phyloP scores from a whole-genome alignment of 92 coral and sea anemone species.

The Anthopleura xanthogrammica region DNA sequence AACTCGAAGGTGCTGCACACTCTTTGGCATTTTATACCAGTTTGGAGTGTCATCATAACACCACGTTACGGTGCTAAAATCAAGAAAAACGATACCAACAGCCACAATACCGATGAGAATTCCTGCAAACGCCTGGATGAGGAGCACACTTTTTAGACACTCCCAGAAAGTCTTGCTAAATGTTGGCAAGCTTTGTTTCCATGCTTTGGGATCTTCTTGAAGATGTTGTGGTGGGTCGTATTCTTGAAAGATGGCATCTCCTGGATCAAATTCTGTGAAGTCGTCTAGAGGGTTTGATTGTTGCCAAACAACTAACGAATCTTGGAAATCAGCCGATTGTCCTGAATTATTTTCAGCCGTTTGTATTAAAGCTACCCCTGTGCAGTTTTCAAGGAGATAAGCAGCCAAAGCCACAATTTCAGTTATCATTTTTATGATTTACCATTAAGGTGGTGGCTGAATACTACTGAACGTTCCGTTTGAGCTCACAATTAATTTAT shows the following conservation, averaged over 20 bases:
- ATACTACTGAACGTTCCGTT: background rate
- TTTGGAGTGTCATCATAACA: conserved; percentile 24
- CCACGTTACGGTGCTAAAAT: conserved; percentile 58
- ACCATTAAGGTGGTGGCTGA: too few relatives aligned
- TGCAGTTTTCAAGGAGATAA: background rate
- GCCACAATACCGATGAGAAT: conserved; percentile 38
- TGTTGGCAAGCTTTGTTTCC: too few relatives aligned
- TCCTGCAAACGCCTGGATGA: conserved; percentile 30
- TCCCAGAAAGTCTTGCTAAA: too few relatives aligned
- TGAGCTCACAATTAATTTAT: background rate
- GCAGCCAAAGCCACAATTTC: background rate
- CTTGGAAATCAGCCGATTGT: background rate
- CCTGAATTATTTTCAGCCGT: background rate
- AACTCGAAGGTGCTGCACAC: background rate
- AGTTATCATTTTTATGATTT: background rate
- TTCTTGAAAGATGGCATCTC: too few relatives aligned
- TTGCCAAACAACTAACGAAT: conserved; percentile 44
- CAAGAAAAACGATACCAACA: conserved; percentile 34
- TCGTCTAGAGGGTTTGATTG: conserved; percentile 14
- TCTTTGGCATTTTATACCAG: background rate
- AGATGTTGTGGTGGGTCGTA: too few relatives aligned
- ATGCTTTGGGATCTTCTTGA: too few relatives aligned
- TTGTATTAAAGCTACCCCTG: background rate
- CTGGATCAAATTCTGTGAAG: too few relatives aligned
- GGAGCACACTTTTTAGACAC: too few relatives aligned